phyloP scores from a whole-genome alignment of 1,140 invertebrate genomes.

The Subanguina moxae region DNA sequence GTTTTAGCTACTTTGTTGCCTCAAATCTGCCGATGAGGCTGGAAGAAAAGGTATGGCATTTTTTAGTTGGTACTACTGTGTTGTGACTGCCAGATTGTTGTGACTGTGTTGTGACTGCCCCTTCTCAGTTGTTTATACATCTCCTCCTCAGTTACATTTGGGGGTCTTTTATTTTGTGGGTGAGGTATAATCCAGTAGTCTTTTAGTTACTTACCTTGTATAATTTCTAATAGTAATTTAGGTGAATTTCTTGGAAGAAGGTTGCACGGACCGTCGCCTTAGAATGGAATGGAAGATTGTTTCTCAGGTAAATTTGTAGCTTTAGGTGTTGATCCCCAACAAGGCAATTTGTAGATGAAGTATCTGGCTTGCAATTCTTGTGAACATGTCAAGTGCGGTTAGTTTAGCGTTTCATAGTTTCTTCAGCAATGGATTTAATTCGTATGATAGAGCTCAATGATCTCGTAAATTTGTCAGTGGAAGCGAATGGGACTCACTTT shows the following conservation, averaged over 20 bases:
- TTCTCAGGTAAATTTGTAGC: constrained; percentile 7
- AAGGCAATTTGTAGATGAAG: constrained; percentile 13
- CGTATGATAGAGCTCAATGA: constrained; percentile 6
- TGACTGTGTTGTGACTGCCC: no score
- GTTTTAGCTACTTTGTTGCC: constrained; percentile 22
- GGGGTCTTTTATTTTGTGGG: no score
- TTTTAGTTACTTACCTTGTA: no score
- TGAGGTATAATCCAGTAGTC: no score
- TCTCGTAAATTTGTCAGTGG: constrained; percentile 17
- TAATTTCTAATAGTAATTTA: no score
- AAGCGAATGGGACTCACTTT: constrained; percentile 25
- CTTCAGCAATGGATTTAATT: no score
- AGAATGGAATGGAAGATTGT: constrained; percentile 19
- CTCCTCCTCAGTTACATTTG: no score
- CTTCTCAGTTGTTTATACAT: no score
- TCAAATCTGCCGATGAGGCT: constrained; percentile 12
- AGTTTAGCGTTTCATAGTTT: no score
- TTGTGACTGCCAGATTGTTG: no score
- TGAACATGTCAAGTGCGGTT: constrained; percentile 10
- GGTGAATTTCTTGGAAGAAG: constrained; percentile 17
- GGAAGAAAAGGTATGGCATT: no score
- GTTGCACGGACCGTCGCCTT: constrained; percentile 13
- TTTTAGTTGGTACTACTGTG: no score
- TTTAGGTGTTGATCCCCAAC: background rate
- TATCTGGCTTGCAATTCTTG: constrained; percentile 7